These are phyloP conservation scores for Tiliacea citrago DNA, from an alignment of 2,888 invertebrate species.

Conservation along the genomic window DNA sequence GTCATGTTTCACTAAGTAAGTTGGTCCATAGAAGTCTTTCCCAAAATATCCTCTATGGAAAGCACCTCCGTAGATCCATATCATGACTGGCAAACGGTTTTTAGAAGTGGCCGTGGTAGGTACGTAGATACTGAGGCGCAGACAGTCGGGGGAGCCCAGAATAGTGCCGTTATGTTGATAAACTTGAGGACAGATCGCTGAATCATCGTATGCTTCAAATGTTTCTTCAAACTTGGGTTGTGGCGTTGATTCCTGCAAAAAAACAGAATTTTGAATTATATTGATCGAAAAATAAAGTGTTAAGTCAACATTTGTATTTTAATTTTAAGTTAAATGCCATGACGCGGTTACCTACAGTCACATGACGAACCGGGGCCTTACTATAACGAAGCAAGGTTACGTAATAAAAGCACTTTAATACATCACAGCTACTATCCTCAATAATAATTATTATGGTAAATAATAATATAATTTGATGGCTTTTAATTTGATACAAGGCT, in stretches of 20 bases:
- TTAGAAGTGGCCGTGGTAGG: slow-evolving; percentile 68
- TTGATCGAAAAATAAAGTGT: neutral
- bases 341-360: neutral
- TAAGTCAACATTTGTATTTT: neutral
- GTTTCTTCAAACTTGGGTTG: slow-evolving; percentile 68
- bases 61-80: slow-evolving; percentile 77
- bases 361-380: neutral
- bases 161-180: slow-evolving; percentile 27
- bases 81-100: slow-evolving; percentile 75
- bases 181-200: slow-evolving; percentile 77
- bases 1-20: slow-evolving; percentile 74
- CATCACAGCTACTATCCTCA: too few relatives aligned
- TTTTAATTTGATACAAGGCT: too few relatives aligned
- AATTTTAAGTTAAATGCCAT: neutral
- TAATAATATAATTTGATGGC: too few relatives aligned
- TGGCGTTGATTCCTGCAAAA: slow-evolving; percentile 40
- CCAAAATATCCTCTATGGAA: slow-evolving; percentile 68
- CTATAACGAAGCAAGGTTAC: too few relatives aligned
- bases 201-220: slow-evolving; percentile 76
- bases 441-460: too few relatives aligned
- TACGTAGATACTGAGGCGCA: slow-evolving; percentile 76
- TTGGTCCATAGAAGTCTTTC: slow-evolving; percentile 70
- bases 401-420: too few relatives aligned
- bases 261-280: neutral
- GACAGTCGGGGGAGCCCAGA: slow-evolving; percentile 73